Evolutionary conservation across 64 coral and sea anemone species (phyloP), one percentile per base, ranked within the genome.

Genomic region (Actinia tenebrosa): DNA sequence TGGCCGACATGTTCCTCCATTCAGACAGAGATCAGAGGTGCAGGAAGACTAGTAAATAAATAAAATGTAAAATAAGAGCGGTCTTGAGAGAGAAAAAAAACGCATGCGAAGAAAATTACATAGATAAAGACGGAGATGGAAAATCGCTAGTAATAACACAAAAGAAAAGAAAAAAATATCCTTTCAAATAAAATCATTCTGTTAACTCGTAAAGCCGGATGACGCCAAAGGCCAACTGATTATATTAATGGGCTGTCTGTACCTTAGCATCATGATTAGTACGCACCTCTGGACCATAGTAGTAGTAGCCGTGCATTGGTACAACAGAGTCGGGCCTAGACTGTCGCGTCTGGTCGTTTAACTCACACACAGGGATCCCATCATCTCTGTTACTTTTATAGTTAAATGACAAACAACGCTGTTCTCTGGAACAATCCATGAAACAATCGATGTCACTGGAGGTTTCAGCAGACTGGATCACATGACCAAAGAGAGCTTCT

Each of bases 1-100:
- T 15, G 53, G 23, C 23, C 77, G 55, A 68, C 89, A 90, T 16
- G 83, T 90, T 0, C 89, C 89, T 6, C 83, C 89, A n/a, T 90
- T 85, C 42, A 84, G 83, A 50, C 89, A 90, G 42, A 18, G 77
- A 45, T 79, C 63, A 66, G 63, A 66, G 4, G 63, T 23, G n/a
- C 63, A 66, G 10, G 22, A n/a, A n/a, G 63, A 66, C 63, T 66
- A 14, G 63, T 23, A 66, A 3, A 61, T 66, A 6, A 58, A 58
- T 14, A 58, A 58, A 13, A 10, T 16, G 56, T 58, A 16, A 58
- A 16, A 58, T 58, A 16, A 13, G 13, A 58, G 10, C 56, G 11
- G 5, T 11, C 53, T 55, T 55, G 11, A 58, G 10, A 58, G 10
- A 58, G 3, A 50, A 50, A 50, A 50, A 0, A 50, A 50, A 5